phyloP scores from a whole-genome alignment of 2,888 invertebrate species.

The Nomada fucata region DNA sequence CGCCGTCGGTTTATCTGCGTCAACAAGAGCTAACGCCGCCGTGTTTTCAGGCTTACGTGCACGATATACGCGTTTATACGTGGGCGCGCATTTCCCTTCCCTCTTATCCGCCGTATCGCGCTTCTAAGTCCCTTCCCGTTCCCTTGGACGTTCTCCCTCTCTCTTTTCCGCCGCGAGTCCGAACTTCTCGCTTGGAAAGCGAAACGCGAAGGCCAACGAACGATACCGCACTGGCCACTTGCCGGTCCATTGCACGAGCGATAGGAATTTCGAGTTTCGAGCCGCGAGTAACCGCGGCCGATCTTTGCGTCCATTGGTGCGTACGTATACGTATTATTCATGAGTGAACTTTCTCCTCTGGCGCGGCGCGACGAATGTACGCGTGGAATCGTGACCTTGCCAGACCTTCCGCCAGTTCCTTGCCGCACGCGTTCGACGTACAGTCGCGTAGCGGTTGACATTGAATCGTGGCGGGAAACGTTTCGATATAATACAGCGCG shows the following conservation, averaged over 20 bases:
- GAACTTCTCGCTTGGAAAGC: conserved; percentile 64
- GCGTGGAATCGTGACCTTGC: conserved; percentile 65
- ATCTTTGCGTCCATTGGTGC: conserved; percentile 21
- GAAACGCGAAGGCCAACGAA: conserved; percentile 24
- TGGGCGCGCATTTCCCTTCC: conserved; percentile 57
- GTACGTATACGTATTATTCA: conserved; percentile 25
- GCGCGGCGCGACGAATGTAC: conserved; percentile 24
- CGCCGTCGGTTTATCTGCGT: conserved; percentile 68
- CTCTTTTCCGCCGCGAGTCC: conserved; percentile 23
- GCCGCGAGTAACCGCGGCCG: not conserved
- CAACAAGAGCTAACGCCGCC: conserved; percentile 66
- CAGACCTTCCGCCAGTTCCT: conserved; percentile 64
- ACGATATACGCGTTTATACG: conserved; percentile 66
- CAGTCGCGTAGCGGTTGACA: conserved; percentile 65
- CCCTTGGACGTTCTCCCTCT: conserved; percentile 19
- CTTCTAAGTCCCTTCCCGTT: conserved; percentile 34
- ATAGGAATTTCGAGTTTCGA: conserved; percentile 47
- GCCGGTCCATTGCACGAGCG: not conserved
- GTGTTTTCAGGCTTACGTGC: conserved; percentile 68
- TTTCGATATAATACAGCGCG: conserved; percentile 59
- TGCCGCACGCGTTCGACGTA: conserved; percentile 54
- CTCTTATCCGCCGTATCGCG: conserved; percentile 57
- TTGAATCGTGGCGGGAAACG: conserved; percentile 67
- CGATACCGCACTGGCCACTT: too few species aligned
- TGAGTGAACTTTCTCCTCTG: conserved; percentile 62